Evolutionary conservation across 2,888 invertebrate species (phyloP), one percentile per base, ranked within the genome.

Genomic region (Therioaphis trifolii): DNA sequence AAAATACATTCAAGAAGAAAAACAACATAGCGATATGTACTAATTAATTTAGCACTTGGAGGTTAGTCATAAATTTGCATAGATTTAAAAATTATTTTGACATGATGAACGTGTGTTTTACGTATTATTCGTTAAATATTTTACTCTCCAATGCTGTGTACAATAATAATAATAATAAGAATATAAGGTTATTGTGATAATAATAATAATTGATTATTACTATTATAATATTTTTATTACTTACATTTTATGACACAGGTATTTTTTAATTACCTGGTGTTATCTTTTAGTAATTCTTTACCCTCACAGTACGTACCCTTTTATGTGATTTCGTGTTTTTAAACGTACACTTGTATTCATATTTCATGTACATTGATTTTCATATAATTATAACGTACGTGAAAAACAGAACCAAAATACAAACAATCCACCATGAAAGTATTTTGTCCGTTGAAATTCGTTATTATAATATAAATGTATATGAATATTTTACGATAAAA

Each of bases 301-400:
- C 82, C 82, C 82, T 82, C 72, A 82, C 72, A 63, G 46, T 82
- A 52, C 82, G 61, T 74, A 82, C 82, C 82, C 82, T 82, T 82
- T 63, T 69, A 35, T 78, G 35, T 55, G 35, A 69, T 79, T n/a
- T 68, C 24, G 18, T 79, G 4, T 69, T 82, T 46, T 61, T 49
- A 29, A 29, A 61, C 15, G 49, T 46, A 82, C 63, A 82, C 68
- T 27, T 79, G 55, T 43, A 79, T 55, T 69, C 40, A 15, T 69
- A 43, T 40, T 40, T n/a, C 29, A 12, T n/a, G 78, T 55, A 55
- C 12, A 68, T 43, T n/a, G 24, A 27, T 78, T 52, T 78, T 21
- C 46, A 58, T 72, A 61, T 35, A 15, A 49, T 46, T 49, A 49
- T 74, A 14, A 27, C n/a, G 46, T 18, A 27, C 74, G 74, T 27